A percentile compares a stretch with the other conserved stretches of the same genome.
These are phyloP conservation scores for Plectus sambesii DNA, from an alignment of 1,140 invertebrate species.

Conservation along the genomic window DNA sequence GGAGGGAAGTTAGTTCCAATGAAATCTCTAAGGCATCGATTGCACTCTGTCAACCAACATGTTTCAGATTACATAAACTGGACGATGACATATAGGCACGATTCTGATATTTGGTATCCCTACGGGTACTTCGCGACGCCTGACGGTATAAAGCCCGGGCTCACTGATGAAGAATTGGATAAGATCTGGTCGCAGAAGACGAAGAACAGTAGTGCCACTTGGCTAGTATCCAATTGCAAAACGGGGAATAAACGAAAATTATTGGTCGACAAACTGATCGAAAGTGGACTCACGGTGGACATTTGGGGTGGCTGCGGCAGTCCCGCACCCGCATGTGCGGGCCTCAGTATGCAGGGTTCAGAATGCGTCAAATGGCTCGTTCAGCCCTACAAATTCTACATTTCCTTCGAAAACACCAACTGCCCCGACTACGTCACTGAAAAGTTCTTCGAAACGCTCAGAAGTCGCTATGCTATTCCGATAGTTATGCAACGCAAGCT, in stretches of 20 bases:
- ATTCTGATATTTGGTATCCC: constrained; percentile 20
- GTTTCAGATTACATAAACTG: constrained; percentile 22
- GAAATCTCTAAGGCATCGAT: no score
- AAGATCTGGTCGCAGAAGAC: constrained; percentile 16
- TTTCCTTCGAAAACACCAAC: constrained; percentile 92
- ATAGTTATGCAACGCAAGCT: constrained; percentile 17
- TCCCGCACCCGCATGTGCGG: constrained; percentile 12
- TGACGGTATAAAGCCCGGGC: background rate
- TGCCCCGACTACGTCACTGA: constrained; percentile 92
- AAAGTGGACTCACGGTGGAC: constrained; percentile 55
- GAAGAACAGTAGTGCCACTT: constrained; percentile 36
- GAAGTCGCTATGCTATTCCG: constrained; percentile 9
- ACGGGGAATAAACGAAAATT: constrained; percentile 50
- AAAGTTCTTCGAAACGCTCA: constrained; percentile 77
- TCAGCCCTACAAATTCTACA: constrained; percentile 89
- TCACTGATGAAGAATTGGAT: constrained; percentile 5
- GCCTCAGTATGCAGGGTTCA: constrained; percentile 16
- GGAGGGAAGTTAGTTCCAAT: no score
- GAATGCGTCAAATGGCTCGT: constrained; percentile 60
- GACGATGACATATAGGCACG: constrained; percentile 20
- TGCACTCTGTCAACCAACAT: no score
- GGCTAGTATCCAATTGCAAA: constrained; percentile 58
- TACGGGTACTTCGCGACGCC: constrained; percentile 13
- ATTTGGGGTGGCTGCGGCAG: constrained; percentile 58
- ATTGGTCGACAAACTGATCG: constrained; percentile 53